Percentiles rank a stretch among this genome's conserved stretches.
Evolutionary conservation across 2,113 vertebrate genomes (phyloP).

Genomic region (Siniperca knerii): DNA sequence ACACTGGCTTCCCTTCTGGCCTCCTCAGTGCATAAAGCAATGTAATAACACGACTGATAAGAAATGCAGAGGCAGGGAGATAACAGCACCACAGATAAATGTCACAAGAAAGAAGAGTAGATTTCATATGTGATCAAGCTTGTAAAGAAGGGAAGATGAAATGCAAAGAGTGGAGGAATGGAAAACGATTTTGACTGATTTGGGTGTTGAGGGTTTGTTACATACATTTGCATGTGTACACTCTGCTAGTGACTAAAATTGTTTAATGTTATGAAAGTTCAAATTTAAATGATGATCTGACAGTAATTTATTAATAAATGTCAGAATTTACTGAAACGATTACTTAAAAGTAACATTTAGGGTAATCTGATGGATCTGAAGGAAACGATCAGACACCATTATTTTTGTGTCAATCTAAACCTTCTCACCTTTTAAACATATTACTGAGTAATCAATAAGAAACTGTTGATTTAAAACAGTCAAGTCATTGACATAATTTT

Average conservation of each 20-base stretch:
- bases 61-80: conserved; percentile 30
- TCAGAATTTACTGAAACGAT: not conserved
- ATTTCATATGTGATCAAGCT: conserved; percentile 62
- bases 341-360: not conserved
- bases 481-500: not conserved
- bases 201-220: no score
- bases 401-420: no score
- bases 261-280: no score
- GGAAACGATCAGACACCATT: not conserved
- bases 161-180: no score
- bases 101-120: conserved; percentile 34
- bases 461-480: not conserved
- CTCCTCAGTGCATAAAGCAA: not conserved
- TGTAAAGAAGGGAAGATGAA: no score
- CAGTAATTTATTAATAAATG: not conserved
- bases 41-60: conserved; percentile 48
- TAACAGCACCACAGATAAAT: conserved; percentile 22
- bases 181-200: no score
- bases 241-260: no score
- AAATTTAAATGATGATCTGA: not conserved
- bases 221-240: no score
- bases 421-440: not conserved
- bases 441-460: not conserved
- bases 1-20: conserved; percentile 7
- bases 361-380: not conserved